A percentile compares a stretch with the other conserved stretches of the same genome.
phyloP scores from a whole-genome alignment of 30 jellyfish, hydroid and myxozoan genomes.

The Hydractinia symbiolongicarpus region DNA sequence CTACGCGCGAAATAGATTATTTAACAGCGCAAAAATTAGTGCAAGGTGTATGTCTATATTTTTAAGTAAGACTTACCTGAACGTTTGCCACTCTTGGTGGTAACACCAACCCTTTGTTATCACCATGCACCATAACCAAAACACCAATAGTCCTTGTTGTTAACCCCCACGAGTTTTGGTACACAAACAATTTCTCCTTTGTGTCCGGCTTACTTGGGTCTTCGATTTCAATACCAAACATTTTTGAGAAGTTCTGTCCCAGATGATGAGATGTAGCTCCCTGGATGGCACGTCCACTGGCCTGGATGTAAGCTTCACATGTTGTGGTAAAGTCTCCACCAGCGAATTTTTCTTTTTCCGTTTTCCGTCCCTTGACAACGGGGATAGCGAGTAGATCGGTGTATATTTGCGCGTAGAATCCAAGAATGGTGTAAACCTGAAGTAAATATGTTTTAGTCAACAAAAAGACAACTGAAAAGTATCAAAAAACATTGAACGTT shows the following conservation, averaged over 20 bases:
- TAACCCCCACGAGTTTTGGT: conserved; percentile 99
- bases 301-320: conserved; percentile 87
- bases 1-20: no score
- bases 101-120: conserved; percentile 88
- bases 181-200: conserved; percentile 73
- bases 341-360: conserved; percentile 98
- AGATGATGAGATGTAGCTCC: conserved; percentile 99
- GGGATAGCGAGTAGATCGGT: conserved; percentile 98
- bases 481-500: not conserved
- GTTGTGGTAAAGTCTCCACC: conserved; percentile 99
- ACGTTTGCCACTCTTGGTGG: conserved; percentile 96
- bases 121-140: conserved; percentile 99
- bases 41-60: no score
- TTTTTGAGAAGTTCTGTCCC: conserved; percentile 99
- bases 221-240: conserved; percentile 96
- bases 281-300: conserved; percentile 99
- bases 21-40: no score
- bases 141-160: conserved; percentile 99
- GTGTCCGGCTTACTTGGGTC: conserved; percentile 95
- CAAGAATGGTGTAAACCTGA: conserved; percentile 87
- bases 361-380: conserved; percentile 97
- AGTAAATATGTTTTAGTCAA: not conserved
- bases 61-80: conserved; percentile 48
- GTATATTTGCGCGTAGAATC: conserved; percentile 78
- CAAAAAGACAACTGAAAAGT: not conserved